Evolutionary conservation across 2,113 vertebrate genomes (phyloP).

Genomic region (Cyprinus carpio): DNA sequence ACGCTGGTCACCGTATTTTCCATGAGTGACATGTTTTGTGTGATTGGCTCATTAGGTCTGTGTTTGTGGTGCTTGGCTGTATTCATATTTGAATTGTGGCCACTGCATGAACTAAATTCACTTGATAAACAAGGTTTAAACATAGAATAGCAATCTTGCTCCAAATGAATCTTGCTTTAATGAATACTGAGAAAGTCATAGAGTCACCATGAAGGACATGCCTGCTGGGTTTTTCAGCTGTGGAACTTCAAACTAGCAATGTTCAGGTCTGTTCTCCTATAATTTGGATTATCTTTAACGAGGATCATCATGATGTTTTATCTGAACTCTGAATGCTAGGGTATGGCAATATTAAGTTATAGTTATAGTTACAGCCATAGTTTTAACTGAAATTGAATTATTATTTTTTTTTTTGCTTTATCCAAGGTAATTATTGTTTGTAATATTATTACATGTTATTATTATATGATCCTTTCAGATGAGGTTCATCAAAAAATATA

Average conservation of each 20-base stretch:
- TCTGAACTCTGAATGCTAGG: too few relatives aligned
- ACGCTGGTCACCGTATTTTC: not conserved
- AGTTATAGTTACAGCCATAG: too few relatives aligned
- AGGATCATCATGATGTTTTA: too few relatives aligned
- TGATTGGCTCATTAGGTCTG: conserved; percentile 13
- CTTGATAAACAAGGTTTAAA: conserved; percentile 15
- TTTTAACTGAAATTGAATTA: too few relatives aligned
- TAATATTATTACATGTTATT: too few relatives aligned
- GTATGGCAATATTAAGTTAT: too few relatives aligned
- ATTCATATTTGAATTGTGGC: not conserved
- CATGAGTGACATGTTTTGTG: not conserved
- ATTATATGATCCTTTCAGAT: too few relatives aligned
- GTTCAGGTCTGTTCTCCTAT: too few relatives aligned
- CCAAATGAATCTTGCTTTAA: not conserved
- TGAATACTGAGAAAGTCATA: conserved; percentile 2
- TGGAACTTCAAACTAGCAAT: not conserved
- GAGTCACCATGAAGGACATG: not conserved
- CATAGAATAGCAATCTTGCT: not conserved
- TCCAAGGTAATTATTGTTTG: too few relatives aligned
- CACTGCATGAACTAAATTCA: not conserved
- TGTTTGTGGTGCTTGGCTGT: not conserved
- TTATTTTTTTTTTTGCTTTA: too few relatives aligned
- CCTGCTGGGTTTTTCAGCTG: not conserved
- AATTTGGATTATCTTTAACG: too few relatives aligned
- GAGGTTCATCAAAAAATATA: too few relatives aligned